phyloP scores from a whole-genome alignment of 1,140 invertebrate genomes.

The Papilio machaon region DNA sequence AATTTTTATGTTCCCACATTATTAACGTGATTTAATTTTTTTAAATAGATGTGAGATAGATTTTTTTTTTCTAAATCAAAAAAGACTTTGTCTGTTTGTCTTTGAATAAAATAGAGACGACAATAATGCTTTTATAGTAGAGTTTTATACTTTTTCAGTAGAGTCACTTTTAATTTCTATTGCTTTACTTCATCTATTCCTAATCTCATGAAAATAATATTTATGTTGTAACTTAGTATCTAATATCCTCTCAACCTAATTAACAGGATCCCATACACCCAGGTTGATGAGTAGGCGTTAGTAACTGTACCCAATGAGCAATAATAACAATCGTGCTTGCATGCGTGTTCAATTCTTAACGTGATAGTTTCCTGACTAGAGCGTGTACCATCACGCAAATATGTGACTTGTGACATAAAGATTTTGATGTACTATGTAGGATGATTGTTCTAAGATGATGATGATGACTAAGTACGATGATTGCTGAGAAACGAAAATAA shows the following conservation, averaged over 20 bases:
- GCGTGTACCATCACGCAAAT: constrained; percentile 36
- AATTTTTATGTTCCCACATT: constrained; percentile 18
- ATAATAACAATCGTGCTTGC: constrained; percentile 55
- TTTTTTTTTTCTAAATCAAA: too few relatives aligned
- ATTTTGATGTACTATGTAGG: neutral
- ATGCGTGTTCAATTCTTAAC: constrained; percentile 44
- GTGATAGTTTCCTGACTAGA: constrained; percentile 39
- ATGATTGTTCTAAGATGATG: too few relatives aligned
- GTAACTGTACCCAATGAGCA: constrained; percentile 53
- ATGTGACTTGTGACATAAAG: constrained; percentile 35
- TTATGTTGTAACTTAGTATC: constrained; percentile 1
- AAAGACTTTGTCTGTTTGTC: too few relatives aligned
- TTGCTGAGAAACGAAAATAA: too few relatives aligned
- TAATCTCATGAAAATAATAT: neutral
- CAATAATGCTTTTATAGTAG: too few relatives aligned
- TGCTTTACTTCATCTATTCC: too few relatives aligned
- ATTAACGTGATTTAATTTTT: constrained; percentile 14
- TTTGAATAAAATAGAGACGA: too few relatives aligned
- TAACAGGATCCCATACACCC: constrained; percentile 35
- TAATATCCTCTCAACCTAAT: constrained; percentile 40
- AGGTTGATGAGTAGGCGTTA: constrained; percentile 50
- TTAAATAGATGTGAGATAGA: too few relatives aligned
- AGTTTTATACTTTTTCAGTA: too few relatives aligned
- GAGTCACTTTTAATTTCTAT: too few relatives aligned
- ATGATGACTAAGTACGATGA: too few relatives aligned